A percentile compares a stretch with the other conserved stretches of the same genome.
phyloP scores from a whole-genome alignment of 2,113 vertebrate genomes.

The Diadophis punctatus region DNA sequence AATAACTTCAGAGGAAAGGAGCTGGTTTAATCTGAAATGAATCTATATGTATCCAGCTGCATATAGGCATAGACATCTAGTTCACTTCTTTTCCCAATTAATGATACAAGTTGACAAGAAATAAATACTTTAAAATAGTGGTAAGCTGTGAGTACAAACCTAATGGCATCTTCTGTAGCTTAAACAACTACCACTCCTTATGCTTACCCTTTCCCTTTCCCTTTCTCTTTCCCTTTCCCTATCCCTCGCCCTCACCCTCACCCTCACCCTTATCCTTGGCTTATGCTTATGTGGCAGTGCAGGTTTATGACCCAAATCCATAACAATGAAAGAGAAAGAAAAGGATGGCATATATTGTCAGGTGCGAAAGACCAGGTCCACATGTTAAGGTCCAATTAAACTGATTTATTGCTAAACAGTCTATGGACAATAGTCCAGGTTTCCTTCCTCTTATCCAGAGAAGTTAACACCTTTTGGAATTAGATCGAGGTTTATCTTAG shows the following conservation, averaged over 20 bases:
- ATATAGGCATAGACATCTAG: background rate
- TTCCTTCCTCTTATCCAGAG: background rate
- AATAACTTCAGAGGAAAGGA: background rate
- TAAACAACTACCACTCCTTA: background rate
- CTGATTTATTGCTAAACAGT: background rate
- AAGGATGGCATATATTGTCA: background rate
- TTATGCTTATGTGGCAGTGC: background rate
- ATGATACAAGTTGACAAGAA: background rate
- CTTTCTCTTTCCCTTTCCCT: too few species aligned
- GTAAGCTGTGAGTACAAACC: background rate
- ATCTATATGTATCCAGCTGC: background rate
- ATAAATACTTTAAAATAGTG: background rate
- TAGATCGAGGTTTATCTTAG: background rate
- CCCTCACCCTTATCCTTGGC: background rate
- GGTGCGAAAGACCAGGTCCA: background rate
- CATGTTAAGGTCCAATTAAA: background rate
- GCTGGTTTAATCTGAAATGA: background rate
- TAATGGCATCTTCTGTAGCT: background rate
- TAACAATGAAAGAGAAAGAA: background rate
- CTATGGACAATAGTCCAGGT: background rate
- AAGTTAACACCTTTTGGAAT: background rate
- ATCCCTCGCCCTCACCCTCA: fast-evolving
- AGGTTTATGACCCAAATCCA: background rate
- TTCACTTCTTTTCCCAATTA: background rate
- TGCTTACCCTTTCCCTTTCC: background rate